These are phyloP conservation scores for Drosophila parabipectinata DNA, from an alignment of 1,140 invertebrate species.

Conservation along the genomic window DNA sequence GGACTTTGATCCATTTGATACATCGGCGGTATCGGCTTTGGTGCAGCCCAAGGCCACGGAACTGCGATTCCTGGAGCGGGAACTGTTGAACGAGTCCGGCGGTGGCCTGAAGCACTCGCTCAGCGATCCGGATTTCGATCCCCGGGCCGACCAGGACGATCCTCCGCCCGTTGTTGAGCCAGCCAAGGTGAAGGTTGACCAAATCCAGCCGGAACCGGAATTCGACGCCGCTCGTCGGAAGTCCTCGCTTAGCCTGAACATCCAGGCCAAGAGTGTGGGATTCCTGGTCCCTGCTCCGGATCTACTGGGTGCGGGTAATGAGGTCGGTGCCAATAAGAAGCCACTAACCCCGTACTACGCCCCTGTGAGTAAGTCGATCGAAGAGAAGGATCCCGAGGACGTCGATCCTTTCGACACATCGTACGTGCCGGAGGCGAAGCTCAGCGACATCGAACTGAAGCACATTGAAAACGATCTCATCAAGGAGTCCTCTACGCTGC, in stretches of 20 bases:
- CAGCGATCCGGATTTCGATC: constrained; percentile 91
- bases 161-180: not conserved
- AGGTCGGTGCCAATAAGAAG: constrained; percentile 86
- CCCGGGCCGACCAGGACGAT: constrained; percentile 85
- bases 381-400: constrained; percentile 84
- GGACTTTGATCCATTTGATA: constrained; percentile 94
- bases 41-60: constrained; percentile 90
- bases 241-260: constrained; percentile 80
- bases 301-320: constrained; percentile 79
- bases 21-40: constrained; percentile 89
- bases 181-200: not conserved
- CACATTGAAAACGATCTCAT: constrained; percentile 89
- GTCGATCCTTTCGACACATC: constrained; percentile 93
- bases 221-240: constrained; percentile 72
- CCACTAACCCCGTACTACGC: constrained; percentile 92
- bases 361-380: constrained; percentile 85
- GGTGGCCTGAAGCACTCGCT: constrained; percentile 85
- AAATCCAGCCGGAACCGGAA: constrained; percentile 34
- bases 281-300: constrained; percentile 87
- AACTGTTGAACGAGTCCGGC: constrained; percentile 86
- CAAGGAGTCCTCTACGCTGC: constrained; percentile 39
- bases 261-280: constrained; percentile 87
- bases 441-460: constrained; percentile 90
- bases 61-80: constrained; percentile 91
- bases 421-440: constrained; percentile 88